A percentile compares a stretch with the other conserved stretches of the same genome.
phyloP scores from a whole-genome alignment of 2,797 vertebrate species.

The Schizopygopsis pylzovi region DNA sequence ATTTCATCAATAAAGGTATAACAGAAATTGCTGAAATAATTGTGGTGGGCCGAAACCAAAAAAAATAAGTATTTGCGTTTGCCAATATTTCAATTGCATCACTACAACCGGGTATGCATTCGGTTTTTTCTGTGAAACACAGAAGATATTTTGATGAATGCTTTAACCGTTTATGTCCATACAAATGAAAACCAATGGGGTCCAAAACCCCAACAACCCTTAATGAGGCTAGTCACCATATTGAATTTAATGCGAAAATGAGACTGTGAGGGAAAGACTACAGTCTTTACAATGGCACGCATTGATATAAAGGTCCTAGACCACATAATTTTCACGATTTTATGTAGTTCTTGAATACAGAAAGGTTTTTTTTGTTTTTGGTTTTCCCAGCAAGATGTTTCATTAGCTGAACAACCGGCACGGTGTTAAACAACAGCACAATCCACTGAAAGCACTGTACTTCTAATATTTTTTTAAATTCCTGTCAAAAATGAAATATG shows the following conservation, averaged over 20 bases:
- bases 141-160: not conserved
- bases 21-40: not conserved
- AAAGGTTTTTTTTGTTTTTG: too few relatives aligned
- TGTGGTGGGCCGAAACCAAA: not conserved
- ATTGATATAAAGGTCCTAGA: not conserved
- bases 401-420: not conserved
- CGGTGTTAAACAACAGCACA: not conserved
- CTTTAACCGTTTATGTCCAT: not conserved
- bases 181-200: not conserved
- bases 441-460: too few relatives aligned
- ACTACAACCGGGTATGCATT: not conserved
- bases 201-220: not conserved
- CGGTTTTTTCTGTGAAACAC: not conserved
- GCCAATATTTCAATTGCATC: not conserved
- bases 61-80: not conserved
- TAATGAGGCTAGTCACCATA: not conserved
- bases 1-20: not conserved
- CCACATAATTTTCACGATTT: not conserved
- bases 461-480: not conserved
- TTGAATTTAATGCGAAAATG: not conserved
- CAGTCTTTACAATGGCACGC: not conserved
- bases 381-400: too few relatives aligned
- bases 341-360: not conserved
- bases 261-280: not conserved
- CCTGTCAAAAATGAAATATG: not conserved